Conservation (phyloP, 2,113 vertebrate genomes). For the Tachysurus fulvidraco region DNA sequence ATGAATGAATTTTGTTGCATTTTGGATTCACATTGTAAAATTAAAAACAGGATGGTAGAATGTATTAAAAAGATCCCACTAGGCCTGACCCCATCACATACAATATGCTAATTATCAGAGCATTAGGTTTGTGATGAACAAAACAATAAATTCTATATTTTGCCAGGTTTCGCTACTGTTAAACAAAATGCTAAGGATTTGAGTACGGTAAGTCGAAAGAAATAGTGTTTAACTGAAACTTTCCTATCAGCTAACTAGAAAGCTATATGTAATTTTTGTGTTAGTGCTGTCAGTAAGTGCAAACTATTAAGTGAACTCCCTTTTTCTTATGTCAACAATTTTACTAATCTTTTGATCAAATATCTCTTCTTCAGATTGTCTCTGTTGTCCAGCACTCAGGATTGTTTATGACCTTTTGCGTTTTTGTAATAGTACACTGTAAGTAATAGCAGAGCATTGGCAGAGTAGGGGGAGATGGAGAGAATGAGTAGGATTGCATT, state of each 20-base stretch:
- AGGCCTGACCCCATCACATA: not conserved
- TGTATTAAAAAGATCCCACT: not conserved
- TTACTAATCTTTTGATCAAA: too few relatives aligned
- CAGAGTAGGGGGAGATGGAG: not conserved
- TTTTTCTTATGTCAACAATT: too few relatives aligned
- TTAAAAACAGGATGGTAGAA: not conserved
- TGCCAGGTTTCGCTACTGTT: not conserved
- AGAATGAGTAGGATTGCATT: not conserved
- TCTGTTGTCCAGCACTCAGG: not conserved
- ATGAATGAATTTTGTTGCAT: not conserved
- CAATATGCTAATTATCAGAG: not conserved
- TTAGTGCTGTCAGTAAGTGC: not conserved
- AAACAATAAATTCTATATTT: not conserved
- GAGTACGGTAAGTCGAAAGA: too few relatives aligned
- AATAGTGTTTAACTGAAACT: not conserved
- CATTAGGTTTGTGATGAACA: not conserved
- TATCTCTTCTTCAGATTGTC: not conserved
- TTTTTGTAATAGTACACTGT: not conserved
- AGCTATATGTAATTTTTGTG: not conserved
- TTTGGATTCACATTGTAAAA: not conserved
- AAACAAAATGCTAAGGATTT: not conserved
- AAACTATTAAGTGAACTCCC: too few relatives aligned
- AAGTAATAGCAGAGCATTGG: not conserved
- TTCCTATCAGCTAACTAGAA: not conserved
- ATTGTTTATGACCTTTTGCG: not conserved